phyloP scores from a whole-genome alignment of 2,888 invertebrate species.

The Tetragonisca angustula region DNA sequence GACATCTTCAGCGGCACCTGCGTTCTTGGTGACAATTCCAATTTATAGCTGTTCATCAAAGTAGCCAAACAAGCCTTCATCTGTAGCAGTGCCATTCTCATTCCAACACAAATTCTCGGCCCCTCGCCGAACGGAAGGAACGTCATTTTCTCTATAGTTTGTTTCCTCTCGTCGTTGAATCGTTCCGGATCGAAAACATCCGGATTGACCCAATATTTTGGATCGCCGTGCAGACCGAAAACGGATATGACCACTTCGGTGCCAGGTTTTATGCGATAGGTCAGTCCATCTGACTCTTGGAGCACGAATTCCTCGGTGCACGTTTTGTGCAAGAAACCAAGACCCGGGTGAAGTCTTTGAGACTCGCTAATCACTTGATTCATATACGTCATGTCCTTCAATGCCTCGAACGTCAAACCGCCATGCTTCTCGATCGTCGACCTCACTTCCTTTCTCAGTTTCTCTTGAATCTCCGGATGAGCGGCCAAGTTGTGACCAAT shows the following conservation, averaged over 20 bases:
- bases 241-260: constrained; percentile 59
- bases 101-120: constrained; percentile 76
- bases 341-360: constrained; percentile 58
- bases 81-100: constrained; percentile 71
- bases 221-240: constrained; percentile 64
- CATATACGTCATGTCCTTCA: constrained; percentile 85
- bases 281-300: constrained; percentile 72
- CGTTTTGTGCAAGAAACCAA: constrained; percentile 55
- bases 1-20: constrained; percentile 61
- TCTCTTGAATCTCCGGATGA: constrained; percentile 84
- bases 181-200: constrained; percentile 74
- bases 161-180: constrained; percentile 68
- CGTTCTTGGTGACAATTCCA: constrained; percentile 69
- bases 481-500: constrained; percentile 84
- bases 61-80: constrained; percentile 67
- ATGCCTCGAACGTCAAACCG: constrained; percentile 84
- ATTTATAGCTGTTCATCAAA: constrained; percentile 61
- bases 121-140: constrained; percentile 77
- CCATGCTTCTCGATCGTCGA: constrained; percentile 75
- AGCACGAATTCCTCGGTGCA: constrained; percentile 70
- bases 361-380: constrained; percentile 84
- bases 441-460: constrained; percentile 83
- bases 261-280: constrained; percentile 65
- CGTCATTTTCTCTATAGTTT: constrained; percentile 59
- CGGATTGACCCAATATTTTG: constrained; percentile 70